phyloP scores from a whole-genome alignment of 2,113 vertebrate species.

The Panthera tigris region DNA sequence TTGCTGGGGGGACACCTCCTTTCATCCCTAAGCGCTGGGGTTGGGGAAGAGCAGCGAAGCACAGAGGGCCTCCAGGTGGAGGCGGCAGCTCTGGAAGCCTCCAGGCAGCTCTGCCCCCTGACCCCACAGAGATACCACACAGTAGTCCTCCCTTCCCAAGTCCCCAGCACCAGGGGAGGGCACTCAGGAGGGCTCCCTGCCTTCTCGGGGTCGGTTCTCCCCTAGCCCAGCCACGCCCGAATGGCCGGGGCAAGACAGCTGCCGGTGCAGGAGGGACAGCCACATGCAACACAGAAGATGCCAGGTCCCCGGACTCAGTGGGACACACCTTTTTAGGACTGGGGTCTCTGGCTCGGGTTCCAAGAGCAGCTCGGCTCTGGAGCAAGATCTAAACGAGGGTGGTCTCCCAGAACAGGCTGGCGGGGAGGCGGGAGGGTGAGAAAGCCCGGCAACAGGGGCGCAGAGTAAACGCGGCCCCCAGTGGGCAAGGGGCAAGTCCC shows the following conservation, averaged over 20 bases:
- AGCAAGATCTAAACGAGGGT: neutral
- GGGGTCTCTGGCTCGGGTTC: neutral
- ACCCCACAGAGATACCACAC: neutral
- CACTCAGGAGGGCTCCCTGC: neutral
- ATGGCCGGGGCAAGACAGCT: neutral
- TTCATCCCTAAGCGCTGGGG: neutral
- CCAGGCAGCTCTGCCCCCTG: neutral
- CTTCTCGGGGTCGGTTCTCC: neutral
- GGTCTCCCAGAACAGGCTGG: neutral
- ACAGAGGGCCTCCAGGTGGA: neutral
- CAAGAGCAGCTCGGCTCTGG: neutral
- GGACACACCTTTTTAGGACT: neutral
- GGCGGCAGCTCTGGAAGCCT: neutral
- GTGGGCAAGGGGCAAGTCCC: neutral
- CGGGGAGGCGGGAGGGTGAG: neutral
- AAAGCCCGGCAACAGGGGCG: fast-evolving
- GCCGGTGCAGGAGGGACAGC: neutral
- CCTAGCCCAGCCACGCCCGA: neutral
- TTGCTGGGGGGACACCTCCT: neutral
- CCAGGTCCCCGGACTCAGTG: neutral
- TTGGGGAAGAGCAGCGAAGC: neutral
- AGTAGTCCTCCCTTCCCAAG: neutral
- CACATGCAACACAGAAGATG: neutral
- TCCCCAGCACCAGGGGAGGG: neutral
- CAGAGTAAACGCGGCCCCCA: fast-evolving